These are phyloP conservation scores for Nesoenas mayeri DNA, from an alignment of 2,113 vertebrate genomes.

Conservation along the genomic window DNA sequence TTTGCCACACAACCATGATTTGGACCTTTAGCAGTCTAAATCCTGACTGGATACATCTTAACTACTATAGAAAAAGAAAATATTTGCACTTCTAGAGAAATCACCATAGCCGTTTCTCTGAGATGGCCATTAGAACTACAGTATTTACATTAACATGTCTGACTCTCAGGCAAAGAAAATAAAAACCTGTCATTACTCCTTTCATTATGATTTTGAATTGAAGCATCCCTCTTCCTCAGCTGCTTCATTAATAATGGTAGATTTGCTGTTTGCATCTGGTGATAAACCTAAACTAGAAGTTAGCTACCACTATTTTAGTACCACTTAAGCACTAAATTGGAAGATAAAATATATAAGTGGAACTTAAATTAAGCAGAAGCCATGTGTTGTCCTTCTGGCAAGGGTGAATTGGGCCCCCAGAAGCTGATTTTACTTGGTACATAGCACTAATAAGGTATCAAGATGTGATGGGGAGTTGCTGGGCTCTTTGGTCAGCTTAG, in stretches of 20 bases:
- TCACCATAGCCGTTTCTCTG: not conserved
- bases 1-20: not conserved
- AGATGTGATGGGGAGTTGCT: not conserved
- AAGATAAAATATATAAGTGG: not conserved
- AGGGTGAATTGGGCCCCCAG: not conserved
- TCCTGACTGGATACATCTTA: not conserved
- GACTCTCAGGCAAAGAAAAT: not conserved
- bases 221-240: not conserved
- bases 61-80: not conserved
- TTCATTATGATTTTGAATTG: not conserved
- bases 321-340: not conserved
- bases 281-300: not conserved
- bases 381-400: not conserved
- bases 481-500: not conserved
- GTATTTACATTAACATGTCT: not conserved
- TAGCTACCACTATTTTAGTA: not conserved
- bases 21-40: not conserved
- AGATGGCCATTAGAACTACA: not conserved
- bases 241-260: not conserved
- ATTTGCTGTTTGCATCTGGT: not conserved
- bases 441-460: not conserved
- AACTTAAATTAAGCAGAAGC: not conserved
- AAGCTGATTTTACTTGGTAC: not conserved
- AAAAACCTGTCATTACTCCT: not conserved
- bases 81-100: not conserved